Conservation (phyloP, 1,140 invertebrate genomes). For the Heliconius melpomene region DNA sequence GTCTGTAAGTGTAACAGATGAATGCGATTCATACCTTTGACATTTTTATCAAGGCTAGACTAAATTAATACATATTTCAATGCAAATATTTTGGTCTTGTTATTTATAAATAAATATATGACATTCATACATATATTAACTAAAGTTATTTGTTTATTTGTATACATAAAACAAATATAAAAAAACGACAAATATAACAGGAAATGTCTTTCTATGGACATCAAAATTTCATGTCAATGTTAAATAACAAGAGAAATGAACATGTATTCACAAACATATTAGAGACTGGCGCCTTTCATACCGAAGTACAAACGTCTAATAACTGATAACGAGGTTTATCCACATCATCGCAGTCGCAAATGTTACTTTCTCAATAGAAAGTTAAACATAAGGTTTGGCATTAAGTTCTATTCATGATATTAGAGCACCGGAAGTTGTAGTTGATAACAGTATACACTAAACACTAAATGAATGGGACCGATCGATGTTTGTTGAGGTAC, state of each 20-base stretch:
- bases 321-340: slow-evolving; percentile 54
- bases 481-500: slow-evolving; percentile 56
- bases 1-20: slow-evolving; percentile 12
- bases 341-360: slow-evolving; percentile 48
- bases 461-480: slow-evolving; percentile 55
- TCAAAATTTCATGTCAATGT: not conserved
- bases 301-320: slow-evolving; percentile 51
- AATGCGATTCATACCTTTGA: slow-evolving; percentile 4
- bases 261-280: slow-evolving; percentile 29
- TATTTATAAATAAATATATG: no score
- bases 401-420: slow-evolving; percentile 62
- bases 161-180: no score
- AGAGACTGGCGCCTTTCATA: slow-evolving; percentile 37
- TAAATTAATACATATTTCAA: slow-evolving; percentile 10
- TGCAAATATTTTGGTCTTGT: no score
- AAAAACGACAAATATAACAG: not conserved
- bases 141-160: not conserved
- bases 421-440: slow-evolving; percentile 59
- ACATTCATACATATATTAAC: not conserved
- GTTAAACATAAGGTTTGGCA: slow-evolving; percentile 63
- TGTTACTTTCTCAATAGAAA: slow-evolving; percentile 72
- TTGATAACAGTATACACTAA: no score
- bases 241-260: slow-evolving; percentile 26
- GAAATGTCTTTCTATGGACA: slow-evolving; percentile 5
- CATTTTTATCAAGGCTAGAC: slow-evolving; percentile 20